Conservation (phyloP, 2,113 vertebrate genomes). For the Pteronura brasiliensis region DNA sequence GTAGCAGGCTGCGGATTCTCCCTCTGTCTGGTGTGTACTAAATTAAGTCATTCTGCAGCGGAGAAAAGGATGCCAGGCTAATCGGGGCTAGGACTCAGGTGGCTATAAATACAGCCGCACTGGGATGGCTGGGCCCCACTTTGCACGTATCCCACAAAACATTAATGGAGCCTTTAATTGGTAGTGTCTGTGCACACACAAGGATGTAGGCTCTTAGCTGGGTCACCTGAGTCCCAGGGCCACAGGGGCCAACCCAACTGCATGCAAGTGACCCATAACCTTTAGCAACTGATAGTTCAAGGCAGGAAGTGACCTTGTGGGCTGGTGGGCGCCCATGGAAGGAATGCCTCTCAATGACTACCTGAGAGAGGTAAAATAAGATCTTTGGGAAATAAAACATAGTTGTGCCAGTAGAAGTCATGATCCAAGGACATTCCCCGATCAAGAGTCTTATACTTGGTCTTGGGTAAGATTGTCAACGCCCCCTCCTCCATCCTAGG, state of each 20-base stretch:
- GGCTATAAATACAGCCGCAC: neutral
- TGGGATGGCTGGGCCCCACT: too few species aligned
- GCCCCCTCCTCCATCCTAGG: neutral
- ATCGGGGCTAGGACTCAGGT: neutral
- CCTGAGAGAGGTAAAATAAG: neutral
- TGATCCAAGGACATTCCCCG: neutral
- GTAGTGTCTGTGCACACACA: too few species aligned
- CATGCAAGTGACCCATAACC: neutral
- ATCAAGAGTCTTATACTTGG: neutral
- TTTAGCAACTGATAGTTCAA: neutral
- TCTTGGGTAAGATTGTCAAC: neutral
- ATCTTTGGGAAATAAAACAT: neutral
- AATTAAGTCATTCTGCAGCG: neutral
- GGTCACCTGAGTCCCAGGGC: neutral
- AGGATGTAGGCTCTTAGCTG: too few species aligned
- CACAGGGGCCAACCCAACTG: neutral
- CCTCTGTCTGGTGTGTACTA: neutral
- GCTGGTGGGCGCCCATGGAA: too few species aligned
- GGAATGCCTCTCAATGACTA: neutral
- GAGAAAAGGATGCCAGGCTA: neutral
- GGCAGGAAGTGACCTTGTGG: neutral
- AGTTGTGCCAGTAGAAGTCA: neutral
- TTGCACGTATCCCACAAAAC: fast-evolving
- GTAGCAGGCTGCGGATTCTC: neutral
- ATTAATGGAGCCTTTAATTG: neutral